phyloP scores from a whole-genome alignment of 2,113 vertebrate species.

The Narcine bancroftii region DNA sequence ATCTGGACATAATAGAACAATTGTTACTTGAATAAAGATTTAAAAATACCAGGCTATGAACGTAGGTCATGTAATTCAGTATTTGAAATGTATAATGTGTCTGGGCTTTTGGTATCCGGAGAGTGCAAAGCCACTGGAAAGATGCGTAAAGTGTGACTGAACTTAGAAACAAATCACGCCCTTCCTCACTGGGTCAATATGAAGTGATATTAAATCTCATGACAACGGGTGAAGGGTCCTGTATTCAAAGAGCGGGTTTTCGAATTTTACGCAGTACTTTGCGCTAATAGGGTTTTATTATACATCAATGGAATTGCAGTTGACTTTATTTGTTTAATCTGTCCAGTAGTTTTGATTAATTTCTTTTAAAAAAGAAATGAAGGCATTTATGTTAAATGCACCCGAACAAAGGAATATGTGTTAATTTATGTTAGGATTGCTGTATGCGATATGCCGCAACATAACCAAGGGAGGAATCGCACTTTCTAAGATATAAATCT shows the following conservation, averaged over 20 bases:
- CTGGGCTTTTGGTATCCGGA: not conserved
- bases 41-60: not conserved
- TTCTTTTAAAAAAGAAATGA: not conserved
- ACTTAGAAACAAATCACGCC: not conserved
- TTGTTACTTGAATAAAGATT: not conserved
- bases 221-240: slow-evolving; percentile 17
- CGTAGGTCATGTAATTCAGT: not conserved
- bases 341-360: not conserved
- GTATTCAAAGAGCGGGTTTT: not conserved
- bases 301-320: too few species aligned
- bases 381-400: not conserved
- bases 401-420: slow-evolving; percentile 5
- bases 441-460: not conserved
- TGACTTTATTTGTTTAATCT: not conserved
- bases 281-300: not conserved
- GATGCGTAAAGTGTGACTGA: not conserved
- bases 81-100: not conserved
- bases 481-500: not conserved
- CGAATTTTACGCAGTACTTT: not conserved
- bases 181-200: not conserved
- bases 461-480: not conserved
- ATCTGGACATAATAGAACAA: not conserved
- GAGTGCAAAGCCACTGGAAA: not conserved
- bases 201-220: slow-evolving; percentile 16
- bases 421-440: not conserved